Evolutionary conservation across 2,888 invertebrate species (phyloP), one percentile per base, ranked within the genome.

Genomic region (Druceiella hillmani): DNA sequence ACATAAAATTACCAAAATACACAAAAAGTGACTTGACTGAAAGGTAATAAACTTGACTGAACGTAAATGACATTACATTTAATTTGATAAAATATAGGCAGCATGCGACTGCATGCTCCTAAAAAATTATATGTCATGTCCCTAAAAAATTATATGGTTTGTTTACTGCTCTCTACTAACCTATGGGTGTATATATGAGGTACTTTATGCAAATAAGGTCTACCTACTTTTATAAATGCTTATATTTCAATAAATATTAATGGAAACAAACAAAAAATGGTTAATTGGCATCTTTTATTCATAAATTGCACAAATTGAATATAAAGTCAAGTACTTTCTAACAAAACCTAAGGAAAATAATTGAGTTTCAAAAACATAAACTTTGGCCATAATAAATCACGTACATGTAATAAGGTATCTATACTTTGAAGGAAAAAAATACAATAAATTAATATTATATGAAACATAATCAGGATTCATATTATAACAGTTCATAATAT

Each of bases 381-480:
- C 5, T 17, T 17, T 32, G 32, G 20, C 32, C 32, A 16, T n/a
- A 32, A n/a, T 32, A 32, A 17, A 32, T 17, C 20, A 12, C 17
- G 3, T 32, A 11, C 9, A 17, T 16, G 11, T 32, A 17, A 32
- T 32, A 32, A 17, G 32, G 32, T 22, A n/a, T 17, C 3, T 32
- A 12, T 22, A 9, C 27, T 10, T 10, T 27, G 6, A 3, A 9
- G 27, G 11, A 10, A 13, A 7, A n/a, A 13, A 27, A 13, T 10
- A 13, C 11, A 6, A 27, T 12, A 27, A 13, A 27, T 13, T 13
- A n/a, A 11, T 13, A 3, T 17, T 32, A 9, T 32, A 32, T 12
- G 2, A 32, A 32, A 32, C 14, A 17, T 22, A 32, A 32, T 22
- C 17, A 2, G n/a, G 9, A 3, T 32, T 20, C 13, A n/a, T 5